Evolutionary conservation across 2,888 invertebrate species (phyloP), one percentile per base, ranked within the genome.

Genomic region (Drosophila lacicola): DNA sequence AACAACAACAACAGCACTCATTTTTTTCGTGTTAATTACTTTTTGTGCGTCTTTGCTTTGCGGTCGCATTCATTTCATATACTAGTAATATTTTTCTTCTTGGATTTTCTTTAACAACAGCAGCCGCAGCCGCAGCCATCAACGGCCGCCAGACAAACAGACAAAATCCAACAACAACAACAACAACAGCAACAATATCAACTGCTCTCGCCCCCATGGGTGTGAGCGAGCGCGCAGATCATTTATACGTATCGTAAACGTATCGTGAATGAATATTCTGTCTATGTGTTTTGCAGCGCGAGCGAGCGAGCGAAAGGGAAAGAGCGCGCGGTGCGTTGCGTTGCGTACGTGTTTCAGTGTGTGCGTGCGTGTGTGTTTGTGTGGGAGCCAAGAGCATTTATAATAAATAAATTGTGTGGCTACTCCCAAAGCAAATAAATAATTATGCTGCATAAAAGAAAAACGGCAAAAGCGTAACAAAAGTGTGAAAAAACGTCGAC

Each of bases 261-360:
- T 88, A 75, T 83, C 78, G 87, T 87, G 82, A 83, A 83, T 83
- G 82, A 83, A 83, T 87, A 76, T 84, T 79, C 70, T 84, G 87
- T 86, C 68, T 76, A 66, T 73, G 78, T 83, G 74, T 86, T 70
- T 45, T 61, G 54, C 63, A 57, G 44, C 34, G 44, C 37, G 37
- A 42, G 56, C 33, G 49, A 46, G 50, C 51, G 72, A 55, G 39
- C 53, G 53, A 44, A 36, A 56, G 70, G 63, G 55, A 60, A 58
- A 76, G 76, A 75, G 72, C 62, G 71, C 67, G 56, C 77, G 63
- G 62, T 76, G 74, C 64, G 70, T 71, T 70, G 56, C 57, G 70
- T 70, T 71, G 60, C 67, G 78, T 75, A 73, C 78, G 65, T 78
- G 45, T 78, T 44, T 65, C 39, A 62, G 51, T 73, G 64, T 73